These are phyloP conservation scores for Timema cristinae DNA, from an alignment of 2,888 invertebrate species.

Conservation along the genomic window DNA sequence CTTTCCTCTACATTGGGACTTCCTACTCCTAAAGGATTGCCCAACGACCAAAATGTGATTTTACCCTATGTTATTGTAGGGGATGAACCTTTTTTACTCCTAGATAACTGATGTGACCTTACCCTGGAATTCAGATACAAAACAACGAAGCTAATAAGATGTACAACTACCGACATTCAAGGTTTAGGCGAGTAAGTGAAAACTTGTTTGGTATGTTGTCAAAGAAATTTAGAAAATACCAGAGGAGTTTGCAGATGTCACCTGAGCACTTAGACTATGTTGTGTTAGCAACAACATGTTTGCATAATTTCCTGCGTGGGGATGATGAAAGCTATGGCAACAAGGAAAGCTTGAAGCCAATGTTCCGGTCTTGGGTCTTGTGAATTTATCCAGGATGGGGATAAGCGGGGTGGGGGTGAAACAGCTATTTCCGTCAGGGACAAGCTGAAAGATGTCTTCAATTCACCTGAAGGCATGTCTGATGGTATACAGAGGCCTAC, in stretches of 20 bases:
- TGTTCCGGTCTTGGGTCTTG: background rate
- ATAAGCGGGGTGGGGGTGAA: too few relatives aligned
- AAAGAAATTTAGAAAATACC: background rate
- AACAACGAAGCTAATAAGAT: slow-evolving; percentile 1
- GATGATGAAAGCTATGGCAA: background rate
- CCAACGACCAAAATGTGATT: background rate
- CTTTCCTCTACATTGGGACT: too few relatives aligned
- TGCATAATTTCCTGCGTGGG: background rate
- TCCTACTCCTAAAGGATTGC: background rate
- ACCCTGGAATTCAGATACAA: background rate
- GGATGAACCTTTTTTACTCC: background rate
- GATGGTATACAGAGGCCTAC: too few relatives aligned
- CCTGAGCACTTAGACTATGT: background rate
- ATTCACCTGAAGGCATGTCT: background rate
- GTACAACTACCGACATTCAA: background rate
- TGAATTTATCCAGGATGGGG: background rate
- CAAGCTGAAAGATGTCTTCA: background rate
- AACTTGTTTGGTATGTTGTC: background rate
- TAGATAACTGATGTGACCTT: background rate
- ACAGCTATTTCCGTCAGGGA: background rate
- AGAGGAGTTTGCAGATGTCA: background rate
- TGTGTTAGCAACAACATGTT: background rate
- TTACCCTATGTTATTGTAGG: background rate
- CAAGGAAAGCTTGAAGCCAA: background rate
- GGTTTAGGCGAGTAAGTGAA: background rate